A percentile compares a stretch with the other conserved stretches of the same genome.
Conservation (phyloP, 2,888 invertebrate species). For the Cantharis flavilabris region DNA sequence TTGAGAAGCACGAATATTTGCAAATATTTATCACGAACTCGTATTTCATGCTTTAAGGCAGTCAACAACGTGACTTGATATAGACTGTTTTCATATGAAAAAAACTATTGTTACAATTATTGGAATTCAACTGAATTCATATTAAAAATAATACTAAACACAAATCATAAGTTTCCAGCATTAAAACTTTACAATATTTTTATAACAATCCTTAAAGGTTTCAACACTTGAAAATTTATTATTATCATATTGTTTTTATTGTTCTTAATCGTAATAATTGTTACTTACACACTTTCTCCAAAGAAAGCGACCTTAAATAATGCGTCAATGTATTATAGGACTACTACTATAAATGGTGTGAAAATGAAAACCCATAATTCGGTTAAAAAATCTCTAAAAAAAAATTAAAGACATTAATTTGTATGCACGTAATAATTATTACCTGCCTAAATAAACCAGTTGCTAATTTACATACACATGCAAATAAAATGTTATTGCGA, state of each 20-base stretch:
- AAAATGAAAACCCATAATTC: not conserved
- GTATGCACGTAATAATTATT: not conserved
- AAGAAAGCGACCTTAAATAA: not conserved
- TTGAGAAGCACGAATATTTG: not conserved
- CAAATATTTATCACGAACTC: not conserved
- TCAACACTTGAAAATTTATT: not conserved
- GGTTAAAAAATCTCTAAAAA: not conserved
- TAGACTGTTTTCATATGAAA: not conserved
- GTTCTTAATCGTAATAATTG: not conserved
- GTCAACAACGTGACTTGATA: not conserved
- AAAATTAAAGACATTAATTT: not conserved
- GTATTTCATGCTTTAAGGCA: not conserved
- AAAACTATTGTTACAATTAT: too few species aligned
- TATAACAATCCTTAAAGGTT: not conserved
- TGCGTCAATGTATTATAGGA: not conserved
- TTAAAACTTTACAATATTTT: not conserved
- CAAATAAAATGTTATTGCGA: not conserved
- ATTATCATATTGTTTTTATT: not conserved
- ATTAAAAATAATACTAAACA: not conserved
- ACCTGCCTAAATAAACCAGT: not conserved
- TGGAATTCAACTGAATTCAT: too few species aligned
- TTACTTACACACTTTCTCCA: not conserved
- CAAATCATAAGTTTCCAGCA: not conserved
- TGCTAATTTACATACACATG: not conserved
- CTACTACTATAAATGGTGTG: not conserved